A percentile compares a stretch with the other conserved stretches of the same genome.
phyloP scores from a whole-genome alignment of 2,888 invertebrate genomes.

The Apamea crenata region DNA sequence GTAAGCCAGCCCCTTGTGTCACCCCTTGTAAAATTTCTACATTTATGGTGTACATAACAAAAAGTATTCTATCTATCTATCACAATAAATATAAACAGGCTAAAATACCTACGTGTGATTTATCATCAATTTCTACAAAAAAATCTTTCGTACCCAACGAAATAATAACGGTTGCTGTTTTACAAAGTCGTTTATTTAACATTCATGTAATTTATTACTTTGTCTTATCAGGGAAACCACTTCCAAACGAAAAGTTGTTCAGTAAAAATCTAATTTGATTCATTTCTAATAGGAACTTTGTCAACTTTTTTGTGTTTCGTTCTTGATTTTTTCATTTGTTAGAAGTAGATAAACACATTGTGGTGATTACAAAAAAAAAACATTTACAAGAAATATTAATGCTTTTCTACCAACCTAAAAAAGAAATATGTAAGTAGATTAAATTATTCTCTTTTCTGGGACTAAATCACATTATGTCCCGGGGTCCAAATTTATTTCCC shows the following conservation, averaged over 20 bases:
- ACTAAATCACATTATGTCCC: neutral
- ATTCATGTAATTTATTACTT: slow-evolving; percentile 62
- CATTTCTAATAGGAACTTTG: slow-evolving; percentile 60
- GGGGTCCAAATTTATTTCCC: neutral
- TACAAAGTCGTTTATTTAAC: slow-evolving; percentile 61
- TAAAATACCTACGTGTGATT: slow-evolving; percentile 34
- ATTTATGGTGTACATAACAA: neutral
- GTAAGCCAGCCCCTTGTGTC: neutral
- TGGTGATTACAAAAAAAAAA: slow-evolving; percentile 7
- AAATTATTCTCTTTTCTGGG: neutral
- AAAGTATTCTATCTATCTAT: neutral
- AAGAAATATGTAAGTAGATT: neutral
- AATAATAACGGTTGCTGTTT: slow-evolving; percentile 58
- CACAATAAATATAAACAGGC: neutral
- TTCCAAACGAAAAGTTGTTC: slow-evolving; percentile 59
- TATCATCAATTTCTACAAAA: slow-evolving; percentile 20
- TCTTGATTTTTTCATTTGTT: slow-evolving; percentile 35
- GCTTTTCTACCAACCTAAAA: neutral
- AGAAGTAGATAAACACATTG: neutral
- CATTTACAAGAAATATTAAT: neutral
- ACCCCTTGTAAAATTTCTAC: neutral
- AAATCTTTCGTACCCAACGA: slow-evolving; percentile 26
- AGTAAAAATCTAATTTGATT: slow-evolving; percentile 65
- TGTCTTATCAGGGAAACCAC: slow-evolving; percentile 61
- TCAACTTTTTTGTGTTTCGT: slow-evolving; percentile 27